Conservation (phyloP, 1,140 invertebrate genomes). For the Metaphire vulgaris region DNA sequence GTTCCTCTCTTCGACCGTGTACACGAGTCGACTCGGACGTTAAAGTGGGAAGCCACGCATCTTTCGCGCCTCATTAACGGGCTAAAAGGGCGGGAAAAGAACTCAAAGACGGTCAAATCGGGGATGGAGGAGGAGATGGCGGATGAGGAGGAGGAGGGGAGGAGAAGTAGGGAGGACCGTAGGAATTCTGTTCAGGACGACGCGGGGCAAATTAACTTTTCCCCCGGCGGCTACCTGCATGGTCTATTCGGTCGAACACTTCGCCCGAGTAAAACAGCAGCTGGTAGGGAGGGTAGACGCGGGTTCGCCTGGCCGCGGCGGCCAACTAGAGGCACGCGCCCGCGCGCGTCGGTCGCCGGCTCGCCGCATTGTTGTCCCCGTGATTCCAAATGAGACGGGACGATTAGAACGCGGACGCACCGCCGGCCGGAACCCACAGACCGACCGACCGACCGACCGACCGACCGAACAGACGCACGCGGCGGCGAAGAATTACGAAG, state of each 20-base stretch:
- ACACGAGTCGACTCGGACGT: too few relatives aligned
- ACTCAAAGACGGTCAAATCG: background rate
- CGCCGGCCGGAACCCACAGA: background rate
- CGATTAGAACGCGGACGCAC: background rate
- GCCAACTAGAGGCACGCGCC: background rate
- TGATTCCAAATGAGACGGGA: background rate
- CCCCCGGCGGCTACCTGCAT: too few relatives aligned
- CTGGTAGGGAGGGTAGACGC: too few relatives aligned
- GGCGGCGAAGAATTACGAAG: constrained; percentile 2
- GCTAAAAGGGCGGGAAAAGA: too few relatives aligned
- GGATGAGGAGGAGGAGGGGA: background rate
- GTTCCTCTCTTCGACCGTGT: too few relatives aligned
- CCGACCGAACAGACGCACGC: too few relatives aligned
- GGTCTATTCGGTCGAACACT: too few relatives aligned
- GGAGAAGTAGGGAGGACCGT: background rate
- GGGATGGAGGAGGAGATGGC: background rate
- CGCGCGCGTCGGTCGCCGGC: background rate
- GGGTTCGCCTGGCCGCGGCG: too few relatives aligned
- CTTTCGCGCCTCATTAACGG: too few relatives aligned
- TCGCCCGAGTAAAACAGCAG: too few relatives aligned
- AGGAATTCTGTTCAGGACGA: background rate
- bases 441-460: too few relatives aligned
- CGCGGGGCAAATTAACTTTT: background rate
- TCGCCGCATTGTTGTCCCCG: background rate
- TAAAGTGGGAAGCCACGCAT: too few relatives aligned